Base-by-base conservation (phyloP, 37 sponge, comb jelly and placozoan species). In the Agelas oroides region DNA sequence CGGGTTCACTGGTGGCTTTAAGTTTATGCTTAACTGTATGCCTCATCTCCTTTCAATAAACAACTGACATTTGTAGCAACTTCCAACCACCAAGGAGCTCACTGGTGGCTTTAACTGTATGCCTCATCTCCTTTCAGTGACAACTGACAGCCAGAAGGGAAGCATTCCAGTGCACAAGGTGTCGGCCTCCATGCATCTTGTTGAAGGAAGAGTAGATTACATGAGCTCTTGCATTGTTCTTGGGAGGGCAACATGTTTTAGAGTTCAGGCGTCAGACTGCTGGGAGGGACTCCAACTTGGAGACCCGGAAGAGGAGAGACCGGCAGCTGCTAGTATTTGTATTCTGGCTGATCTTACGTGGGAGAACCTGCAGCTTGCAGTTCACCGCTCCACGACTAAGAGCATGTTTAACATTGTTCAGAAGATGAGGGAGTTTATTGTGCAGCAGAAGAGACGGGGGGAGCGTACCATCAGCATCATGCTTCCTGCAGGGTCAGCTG, bases 361-460 rank as follows among this genome's bases (percentile, higher is more conserved):
- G 94, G 82, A 84, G n/a, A n/a, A 64, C 6, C 31, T 89, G 0
- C 87, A 93, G 82, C 59, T 93, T 11, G 77, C 84, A 52, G 88
- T 93, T 23, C 65, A 83, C 41, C 62, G 86, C 31, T 81, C 94
- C 21, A 93, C 94, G 21, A 88, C 94, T 1, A 41, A 76, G 54
- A 37, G 73, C 19, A 16, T 82, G 38, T 82, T 89, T 27, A 86
- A 89, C 58, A 93, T 93, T 73, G 89, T 82, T 1, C 76, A 80
- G 78, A 84, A 86, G 39, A 55, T 93, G 63, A 37, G 77, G 18
- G 90, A 93, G 11, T 93, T 93, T 73, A 28, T 93, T 1, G 53
- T 89, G 41, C 94, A 93, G 61, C 94, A 93, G 67, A 93, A 93
- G 73, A 38, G 78, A 19, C 80, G 94, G 2, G 88, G 90, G 78